Base-by-base conservation (phyloP, 1,140 invertebrate genomes). In the Bombus superbus region DNA sequence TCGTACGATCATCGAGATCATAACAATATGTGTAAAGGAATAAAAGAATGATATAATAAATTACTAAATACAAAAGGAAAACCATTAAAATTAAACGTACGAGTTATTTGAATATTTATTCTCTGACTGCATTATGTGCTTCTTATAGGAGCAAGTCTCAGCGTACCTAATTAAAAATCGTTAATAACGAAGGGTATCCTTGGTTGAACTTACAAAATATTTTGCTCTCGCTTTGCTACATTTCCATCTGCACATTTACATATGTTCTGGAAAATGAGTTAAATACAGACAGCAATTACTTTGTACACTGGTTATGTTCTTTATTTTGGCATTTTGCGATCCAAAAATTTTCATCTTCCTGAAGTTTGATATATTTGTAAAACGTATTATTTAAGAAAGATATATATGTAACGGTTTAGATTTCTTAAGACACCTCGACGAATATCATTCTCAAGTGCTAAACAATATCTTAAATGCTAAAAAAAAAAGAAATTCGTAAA, bases 31-130 rank as follows among this genome's bases (percentile, higher is more conserved):
- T 93, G 89, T 92, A 93, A 92, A 93, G 88, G 93, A 93, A 92
- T 91, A 92, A 92, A 88, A 92, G 86, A 92, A 92, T 88, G 89
- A 92, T 93, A 91, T 92, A 94, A 94, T 93, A 93, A 94, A 93
- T 93, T 91, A 93, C 89, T 94, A 92, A 93, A 93, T 91, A 90
- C 86, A 87, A 89, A 80, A 90, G 73, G 75, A 84, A 76, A 88
- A 89, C 32, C 79, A 87, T 85, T 76, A 62, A 83, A 72, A 47
- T 75, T 85, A 78, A 88, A 68, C 68, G 62, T 69, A 75, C 57
- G 57, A 73, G 66, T 81, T 81, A 44, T 74, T 81, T 88, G 38
- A 59, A 81, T 44, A 59, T 85, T 72, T 47, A 85, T 38, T 72
- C 68, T 62, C 18, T 40, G 53, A 72, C 18, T 44, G 38, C 28